Percentiles rank a stretch among this genome's conserved stretches.
Conservation (phyloP, 2,888 invertebrate genomes). For the Nomada hirtipes region DNA sequence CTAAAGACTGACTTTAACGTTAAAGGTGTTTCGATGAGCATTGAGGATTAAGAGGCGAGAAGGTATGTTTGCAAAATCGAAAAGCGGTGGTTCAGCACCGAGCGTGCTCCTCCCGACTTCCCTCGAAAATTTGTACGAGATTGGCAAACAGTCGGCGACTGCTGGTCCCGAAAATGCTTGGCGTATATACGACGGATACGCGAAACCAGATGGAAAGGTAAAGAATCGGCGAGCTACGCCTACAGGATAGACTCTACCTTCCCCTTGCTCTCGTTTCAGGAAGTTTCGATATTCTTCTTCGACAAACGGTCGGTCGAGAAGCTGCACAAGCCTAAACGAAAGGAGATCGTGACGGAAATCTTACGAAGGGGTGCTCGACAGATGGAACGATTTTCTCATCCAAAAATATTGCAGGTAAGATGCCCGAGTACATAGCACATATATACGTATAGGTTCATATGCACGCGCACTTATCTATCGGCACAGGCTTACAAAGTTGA, state of each 20-base stretch:
- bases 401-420: conserved; percentile 89
- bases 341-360: conserved; percentile 96
- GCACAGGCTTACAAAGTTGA: conserved; percentile 86
- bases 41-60: conserved; percentile 34
- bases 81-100: conserved; percentile 85
- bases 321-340: conserved; percentile 95
- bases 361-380: conserved; percentile 92
- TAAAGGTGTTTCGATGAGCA: conserved; percentile 11
- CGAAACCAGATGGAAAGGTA: conserved; percentile 96
- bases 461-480: conserved; percentile 42
- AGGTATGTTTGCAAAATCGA: conserved; percentile 91
- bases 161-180: conserved; percentile 96
- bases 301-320: conserved; percentile 97
- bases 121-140: conserved; percentile 94
- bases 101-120: conserved; percentile 90
- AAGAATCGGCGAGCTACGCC: conserved; percentile 62
- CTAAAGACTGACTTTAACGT: not conserved
- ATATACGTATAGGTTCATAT: not conserved
- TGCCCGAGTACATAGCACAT: not conserved
- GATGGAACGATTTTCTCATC: conserved; percentile 93
- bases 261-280: conserved; percentile 86
- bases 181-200: conserved; percentile 95
- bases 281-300: conserved; percentile 96
- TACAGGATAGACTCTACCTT: not conserved
- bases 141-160: conserved; percentile 91